Conservation (phyloP, 2,888 invertebrate genomes). For the Philopedon plagiatum region DNA sequence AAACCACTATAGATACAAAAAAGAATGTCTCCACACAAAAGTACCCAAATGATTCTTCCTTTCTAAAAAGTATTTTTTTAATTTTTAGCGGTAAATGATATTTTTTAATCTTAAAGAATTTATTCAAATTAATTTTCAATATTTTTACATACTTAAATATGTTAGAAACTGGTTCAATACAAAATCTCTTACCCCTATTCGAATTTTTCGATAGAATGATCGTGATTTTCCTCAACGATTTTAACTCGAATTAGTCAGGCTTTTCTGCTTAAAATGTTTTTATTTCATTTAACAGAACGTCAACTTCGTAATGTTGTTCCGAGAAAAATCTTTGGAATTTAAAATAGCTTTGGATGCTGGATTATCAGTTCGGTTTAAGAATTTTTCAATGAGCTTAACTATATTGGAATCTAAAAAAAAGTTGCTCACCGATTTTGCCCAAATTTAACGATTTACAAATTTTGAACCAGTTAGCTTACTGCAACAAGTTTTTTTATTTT, state of each 20-base stretch:
- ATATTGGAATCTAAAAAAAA: too few relatives aligned
- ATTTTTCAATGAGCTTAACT: background rate
- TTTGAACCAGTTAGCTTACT: too few relatives aligned
- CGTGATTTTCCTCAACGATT: background rate
- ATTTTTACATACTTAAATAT: background rate
- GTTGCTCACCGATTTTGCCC: too few relatives aligned
- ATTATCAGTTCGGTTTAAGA: background rate
- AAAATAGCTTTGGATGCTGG: background rate
- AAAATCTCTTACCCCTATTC: background rate
- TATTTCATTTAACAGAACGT: constrained; percentile 1
- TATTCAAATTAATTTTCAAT: background rate
- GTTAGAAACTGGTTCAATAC: background rate
- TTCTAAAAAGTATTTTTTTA: too few relatives aligned
- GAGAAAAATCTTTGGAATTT: background rate
- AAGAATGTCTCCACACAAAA: too few relatives aligned
- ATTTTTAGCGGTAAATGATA: too few relatives aligned
- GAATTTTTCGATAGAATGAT: constrained; percentile 1
- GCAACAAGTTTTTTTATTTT: too few relatives aligned
- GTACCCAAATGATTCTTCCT: too few relatives aligned
- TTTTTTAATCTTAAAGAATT: too few relatives aligned
- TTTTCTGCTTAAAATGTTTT: background rate
- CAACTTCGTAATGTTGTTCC: background rate
- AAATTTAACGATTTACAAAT: too few relatives aligned
- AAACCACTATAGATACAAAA: too few relatives aligned
- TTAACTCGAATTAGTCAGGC: background rate